These are phyloP conservation scores for Drosophila jambulina DNA, from an alignment of 1,140 invertebrate species.

Conservation along the genomic window DNA sequence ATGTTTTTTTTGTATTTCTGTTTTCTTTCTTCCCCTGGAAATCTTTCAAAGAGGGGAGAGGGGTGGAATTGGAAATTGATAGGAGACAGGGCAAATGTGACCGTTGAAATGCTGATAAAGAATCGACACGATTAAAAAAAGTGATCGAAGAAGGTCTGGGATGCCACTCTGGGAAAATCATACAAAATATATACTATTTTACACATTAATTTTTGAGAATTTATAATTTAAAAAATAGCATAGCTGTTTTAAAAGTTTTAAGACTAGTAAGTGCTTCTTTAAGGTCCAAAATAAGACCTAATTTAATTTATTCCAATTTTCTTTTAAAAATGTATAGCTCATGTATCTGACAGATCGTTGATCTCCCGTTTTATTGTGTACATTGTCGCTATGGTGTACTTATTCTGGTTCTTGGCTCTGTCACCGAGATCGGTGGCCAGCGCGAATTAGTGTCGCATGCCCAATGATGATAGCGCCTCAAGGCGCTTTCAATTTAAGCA, in stretches of 20 bases:
- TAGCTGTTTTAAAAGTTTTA: not conserved
- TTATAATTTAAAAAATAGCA: not conserved
- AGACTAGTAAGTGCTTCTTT: not conserved
- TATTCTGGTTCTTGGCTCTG: constrained; percentile 23
- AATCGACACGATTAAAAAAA: constrained; percentile 40
- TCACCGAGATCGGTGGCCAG: constrained; percentile 46
- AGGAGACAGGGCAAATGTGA: constrained; percentile 45
- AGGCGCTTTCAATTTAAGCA: constrained; percentile 80
- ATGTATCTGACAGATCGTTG: constrained; percentile 3
- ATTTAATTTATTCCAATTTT: not conserved
- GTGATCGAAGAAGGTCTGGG: not conserved
- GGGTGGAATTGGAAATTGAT: constrained; percentile 11
- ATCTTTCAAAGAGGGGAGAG: constrained; percentile 11
- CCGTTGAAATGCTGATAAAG: constrained; percentile 50
- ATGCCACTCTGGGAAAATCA: not conserved
- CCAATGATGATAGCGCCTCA: constrained; percentile 79
- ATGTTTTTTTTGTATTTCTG: not conserved
- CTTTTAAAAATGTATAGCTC: not conserved
- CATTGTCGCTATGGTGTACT: not conserved
- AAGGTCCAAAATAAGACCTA: not conserved
- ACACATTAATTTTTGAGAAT: not conserved
- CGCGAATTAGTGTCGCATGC: constrained; percentile 66
- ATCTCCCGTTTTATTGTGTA: not conserved
- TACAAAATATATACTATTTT: not conserved
- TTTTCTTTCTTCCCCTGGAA: constrained; percentile 1